Conservation (phyloP, 2,797 vertebrate genomes). For the Coluber constrictor region DNA sequence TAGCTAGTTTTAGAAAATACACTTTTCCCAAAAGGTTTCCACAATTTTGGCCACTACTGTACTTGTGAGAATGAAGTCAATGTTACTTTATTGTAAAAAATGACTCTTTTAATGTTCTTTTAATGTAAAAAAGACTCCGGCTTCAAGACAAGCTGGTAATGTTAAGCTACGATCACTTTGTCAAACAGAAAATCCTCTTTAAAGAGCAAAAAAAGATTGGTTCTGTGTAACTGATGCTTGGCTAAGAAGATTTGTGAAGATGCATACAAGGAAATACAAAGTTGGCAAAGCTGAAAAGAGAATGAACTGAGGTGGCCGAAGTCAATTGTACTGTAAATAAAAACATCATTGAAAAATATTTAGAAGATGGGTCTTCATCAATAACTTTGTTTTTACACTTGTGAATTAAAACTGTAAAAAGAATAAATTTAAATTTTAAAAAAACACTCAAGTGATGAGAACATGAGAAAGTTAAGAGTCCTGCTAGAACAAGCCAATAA, state of each 20-base stretch:
- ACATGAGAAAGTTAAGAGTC: neutral
- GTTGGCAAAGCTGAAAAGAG: conserved; percentile 66
- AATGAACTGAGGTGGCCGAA: conserved; percentile 62
- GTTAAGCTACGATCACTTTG: conserved; percentile 86
- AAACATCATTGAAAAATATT: conserved; percentile 68
- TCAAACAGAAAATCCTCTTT: conserved; percentile 91
- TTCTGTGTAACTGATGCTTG: conserved; percentile 77
- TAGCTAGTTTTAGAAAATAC: too few species aligned
- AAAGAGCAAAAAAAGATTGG: conserved; percentile 91
- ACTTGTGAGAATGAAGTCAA: conserved; percentile 90
- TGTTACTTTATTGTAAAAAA: conserved; percentile 14
- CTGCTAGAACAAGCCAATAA: neutral
- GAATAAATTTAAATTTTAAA: too few species aligned
- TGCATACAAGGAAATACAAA: conserved; percentile 42
- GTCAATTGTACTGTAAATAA: conserved; percentile 65
- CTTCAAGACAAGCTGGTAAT: conserved; percentile 85
- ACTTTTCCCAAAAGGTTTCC: too few species aligned
- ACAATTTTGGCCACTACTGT: too few species aligned
- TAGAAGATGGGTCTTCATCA: conserved; percentile 63
- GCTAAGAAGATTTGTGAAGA: conserved; percentile 60
- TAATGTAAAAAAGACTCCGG: conserved; percentile 81
- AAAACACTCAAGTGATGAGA: neutral
- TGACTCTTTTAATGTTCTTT: conserved; percentile 61
- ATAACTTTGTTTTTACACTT: conserved; percentile 72
- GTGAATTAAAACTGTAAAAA: conserved; percentile 66